A percentile compares a stretch with the other conserved stretches of the same genome.
phyloP scores from a whole-genome alignment of 1,140 invertebrate genomes.

The Leptoteleia sp. region DNA sequence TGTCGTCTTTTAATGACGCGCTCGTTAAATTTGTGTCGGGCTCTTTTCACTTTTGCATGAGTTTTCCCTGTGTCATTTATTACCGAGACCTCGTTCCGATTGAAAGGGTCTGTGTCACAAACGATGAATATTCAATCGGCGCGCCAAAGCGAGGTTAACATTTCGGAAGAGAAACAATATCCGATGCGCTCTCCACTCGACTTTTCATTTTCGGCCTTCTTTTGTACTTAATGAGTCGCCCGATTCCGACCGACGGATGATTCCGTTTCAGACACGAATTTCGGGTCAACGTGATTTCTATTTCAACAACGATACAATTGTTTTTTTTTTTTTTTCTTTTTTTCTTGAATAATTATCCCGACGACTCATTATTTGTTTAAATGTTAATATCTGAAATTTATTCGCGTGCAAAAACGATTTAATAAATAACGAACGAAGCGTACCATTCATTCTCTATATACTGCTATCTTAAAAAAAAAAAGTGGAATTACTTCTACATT shows the following conservation, averaged over 20 bases:
- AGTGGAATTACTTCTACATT: too few relatives aligned
- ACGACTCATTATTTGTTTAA: too few relatives aligned
- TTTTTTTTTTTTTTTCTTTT: not conserved
- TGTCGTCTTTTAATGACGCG: conserved; percentile 73
- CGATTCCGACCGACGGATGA: conserved; percentile 8
- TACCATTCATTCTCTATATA: too few relatives aligned
- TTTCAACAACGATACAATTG: not conserved
- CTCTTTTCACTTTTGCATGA: conserved; percentile 61
- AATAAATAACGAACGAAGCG: too few relatives aligned
- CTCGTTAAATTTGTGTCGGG: conserved; percentile 79
- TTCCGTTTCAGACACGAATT: not conserved
- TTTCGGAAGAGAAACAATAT: conserved; percentile 56
- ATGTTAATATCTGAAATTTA: too few relatives aligned
- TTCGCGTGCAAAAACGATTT: too few relatives aligned
- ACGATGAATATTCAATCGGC: conserved; percentile 55
- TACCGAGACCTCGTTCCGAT: conserved; percentile 60
- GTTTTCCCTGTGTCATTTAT: conserved; percentile 59
- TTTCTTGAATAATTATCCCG: too few relatives aligned
- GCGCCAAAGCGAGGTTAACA: conserved; percentile 46
- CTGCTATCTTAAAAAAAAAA: too few relatives aligned
- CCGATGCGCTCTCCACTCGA: conserved; percentile 23
- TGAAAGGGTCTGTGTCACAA: conserved; percentile 56
- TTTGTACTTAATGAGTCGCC: conserved; percentile 41
- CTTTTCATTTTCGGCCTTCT: conserved; percentile 42
- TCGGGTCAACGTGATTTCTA: not conserved